Percentiles rank a stretch among this genome's conserved stretches.
These are phyloP conservation scores for Phyllotis vaccarum DNA, from an alignment of 2,797 vertebrate species.

Conservation along the genomic window DNA sequence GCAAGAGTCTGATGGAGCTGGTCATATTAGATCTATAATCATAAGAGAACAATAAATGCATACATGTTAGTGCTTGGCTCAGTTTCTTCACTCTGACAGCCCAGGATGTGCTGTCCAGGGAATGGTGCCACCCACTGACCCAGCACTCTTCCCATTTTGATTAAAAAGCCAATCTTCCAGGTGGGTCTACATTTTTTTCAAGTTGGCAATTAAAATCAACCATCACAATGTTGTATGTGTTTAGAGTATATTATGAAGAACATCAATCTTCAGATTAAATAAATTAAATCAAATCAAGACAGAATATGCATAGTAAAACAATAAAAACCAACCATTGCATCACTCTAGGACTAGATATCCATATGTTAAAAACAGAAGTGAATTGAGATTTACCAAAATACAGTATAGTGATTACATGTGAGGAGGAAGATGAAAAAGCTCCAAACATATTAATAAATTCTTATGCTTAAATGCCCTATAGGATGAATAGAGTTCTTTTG, in stretches of 20 bases:
- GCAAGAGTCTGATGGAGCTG: neutral
- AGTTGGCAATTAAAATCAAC: neutral
- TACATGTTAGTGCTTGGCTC: neutral
- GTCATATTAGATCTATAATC: too few relatives aligned
- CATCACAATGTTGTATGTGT: neutral
- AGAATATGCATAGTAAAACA: neutral
- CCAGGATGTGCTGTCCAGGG: neutral
- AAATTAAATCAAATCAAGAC: neutral
- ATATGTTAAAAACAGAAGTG: neutral
- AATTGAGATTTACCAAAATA: too few relatives aligned
- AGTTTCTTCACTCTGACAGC: neutral
- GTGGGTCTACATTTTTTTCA: neutral
- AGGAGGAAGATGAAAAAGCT: too few relatives aligned
- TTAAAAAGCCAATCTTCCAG: neutral
- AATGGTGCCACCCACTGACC: neutral
- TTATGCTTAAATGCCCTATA: too few relatives aligned
- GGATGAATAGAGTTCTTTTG: too few relatives aligned
- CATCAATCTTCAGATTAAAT: neutral
- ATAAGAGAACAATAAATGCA: neutral
- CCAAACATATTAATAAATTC: too few relatives aligned
- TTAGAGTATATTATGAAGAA: neutral
- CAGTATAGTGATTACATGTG: too few relatives aligned
- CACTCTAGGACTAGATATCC: neutral
- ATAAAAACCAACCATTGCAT: neutral
- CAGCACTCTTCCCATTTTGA: too few relatives aligned